Conservation (phyloP, 2,113 vertebrate genomes). For the Dicentrarchus labrax region DNA sequence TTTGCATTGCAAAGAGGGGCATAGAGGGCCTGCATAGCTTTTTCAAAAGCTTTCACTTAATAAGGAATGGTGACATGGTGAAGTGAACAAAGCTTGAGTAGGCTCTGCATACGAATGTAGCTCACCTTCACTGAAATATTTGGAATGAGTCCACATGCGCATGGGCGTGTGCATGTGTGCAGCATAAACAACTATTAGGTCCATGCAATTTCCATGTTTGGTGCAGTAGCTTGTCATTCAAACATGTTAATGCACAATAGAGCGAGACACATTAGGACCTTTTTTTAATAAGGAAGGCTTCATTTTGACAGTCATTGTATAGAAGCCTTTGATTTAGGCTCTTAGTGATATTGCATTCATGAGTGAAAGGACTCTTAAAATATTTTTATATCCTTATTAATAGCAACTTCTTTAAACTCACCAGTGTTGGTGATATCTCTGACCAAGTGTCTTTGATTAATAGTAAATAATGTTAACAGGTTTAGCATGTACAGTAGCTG, state of each 20-base stretch:
- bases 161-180: slow-evolving; percentile 35
- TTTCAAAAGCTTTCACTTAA: slow-evolving; percentile 48
- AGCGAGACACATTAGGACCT: neutral
- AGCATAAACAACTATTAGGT: slow-evolving; percentile 14
- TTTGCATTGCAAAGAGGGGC: slow-evolving; percentile 67
- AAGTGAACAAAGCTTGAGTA: slow-evolving; percentile 31
- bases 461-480: neutral
- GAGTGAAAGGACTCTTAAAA: neutral
- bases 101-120: slow-evolving; percentile 12
- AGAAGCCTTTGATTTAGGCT: slow-evolving; percentile 9
- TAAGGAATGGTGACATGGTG: slow-evolving; percentile 47
- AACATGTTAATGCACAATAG: slow-evolving; percentile 11
- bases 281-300: neutral
- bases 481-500: neutral
- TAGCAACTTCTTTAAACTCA: neutral
- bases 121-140: slow-evolving; percentile 42
- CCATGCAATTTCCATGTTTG: slow-evolving; percentile 5
- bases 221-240: neutral
- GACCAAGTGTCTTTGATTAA: neutral
- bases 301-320: slow-evolving; percentile 8
- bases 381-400: neutral
- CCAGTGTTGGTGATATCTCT: neutral
- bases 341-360: slow-evolving; percentile 26
- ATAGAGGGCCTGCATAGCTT: slow-evolving; percentile 35
- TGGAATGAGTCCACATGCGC: slow-evolving; percentile 31